Conservation (phyloP, 2,888 invertebrate genomes). For the Hirudinaria manillensis region DNA sequence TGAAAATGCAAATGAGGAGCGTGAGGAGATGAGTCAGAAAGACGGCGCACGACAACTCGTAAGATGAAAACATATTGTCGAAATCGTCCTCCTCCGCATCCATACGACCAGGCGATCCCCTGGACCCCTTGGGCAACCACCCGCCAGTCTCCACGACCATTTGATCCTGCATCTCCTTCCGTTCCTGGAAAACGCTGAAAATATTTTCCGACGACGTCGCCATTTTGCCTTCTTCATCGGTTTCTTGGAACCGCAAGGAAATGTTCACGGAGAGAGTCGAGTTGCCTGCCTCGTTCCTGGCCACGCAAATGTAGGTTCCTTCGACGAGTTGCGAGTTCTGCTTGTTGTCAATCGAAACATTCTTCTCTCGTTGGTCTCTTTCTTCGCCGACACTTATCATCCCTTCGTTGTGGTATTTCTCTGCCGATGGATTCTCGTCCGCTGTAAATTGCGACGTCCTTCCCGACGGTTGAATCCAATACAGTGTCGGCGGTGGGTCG, state of each 20-base stretch:
- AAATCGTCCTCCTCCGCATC: not conserved
- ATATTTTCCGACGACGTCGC: slow-evolving; percentile 3
- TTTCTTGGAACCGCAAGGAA: slow-evolving; percentile 16
- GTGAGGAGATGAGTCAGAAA: slow-evolving; percentile 6
- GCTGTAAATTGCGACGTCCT: slow-evolving; percentile 44
- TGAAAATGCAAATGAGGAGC: slow-evolving; percentile 18
- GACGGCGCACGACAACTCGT: slow-evolving; percentile 9
- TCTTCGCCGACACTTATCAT: not conserved
- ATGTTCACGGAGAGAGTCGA: slow-evolving; percentile 51
- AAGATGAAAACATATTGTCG: not conserved
- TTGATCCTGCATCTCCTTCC: not conserved
- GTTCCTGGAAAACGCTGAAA: not conserved
- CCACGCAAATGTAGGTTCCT: slow-evolving; percentile 50
- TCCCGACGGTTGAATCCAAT: slow-evolving; percentile 51
- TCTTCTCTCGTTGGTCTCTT: slow-evolving; percentile 44
- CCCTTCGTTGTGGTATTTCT: not conserved
- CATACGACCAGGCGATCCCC: not conserved
- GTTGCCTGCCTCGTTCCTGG: slow-evolving; percentile 52
- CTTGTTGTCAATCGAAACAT: slow-evolving; percentile 33
- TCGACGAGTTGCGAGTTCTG: slow-evolving; percentile 22
- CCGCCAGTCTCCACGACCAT: not conserved
- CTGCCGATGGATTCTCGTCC: slow-evolving; percentile 27
- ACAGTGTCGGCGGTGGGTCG: slow-evolving; percentile 50
- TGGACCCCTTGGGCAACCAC: not conserved
- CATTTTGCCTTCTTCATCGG: not conserved